Base-by-base conservation (phyloP, 2,888 invertebrate species). In the Drosophila leonis region DNA sequence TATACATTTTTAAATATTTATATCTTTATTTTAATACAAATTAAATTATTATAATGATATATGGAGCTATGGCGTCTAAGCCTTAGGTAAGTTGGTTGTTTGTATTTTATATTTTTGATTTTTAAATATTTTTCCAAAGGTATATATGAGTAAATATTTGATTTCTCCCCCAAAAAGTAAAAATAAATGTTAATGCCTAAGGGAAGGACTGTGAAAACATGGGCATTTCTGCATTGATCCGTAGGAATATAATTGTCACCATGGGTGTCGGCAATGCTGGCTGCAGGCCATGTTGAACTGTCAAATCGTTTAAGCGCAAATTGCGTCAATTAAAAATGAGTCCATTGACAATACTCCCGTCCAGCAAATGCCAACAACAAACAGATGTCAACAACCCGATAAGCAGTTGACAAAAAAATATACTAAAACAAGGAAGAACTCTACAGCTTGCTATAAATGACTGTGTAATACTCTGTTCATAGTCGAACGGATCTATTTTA, bases 231-330 rank as follows among this genome's bases (percentile, higher is more conserved):
- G 63, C 73, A 75, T 65, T 71, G 67, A 57, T 71, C 56, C 73
- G 75, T 76, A 49, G 31, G 65, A 66, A 70, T 82, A 88, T 90
- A 90, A 90, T 91, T 90, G 90, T 90, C 90, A 90, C 90, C 90
- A 83, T 83, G 90, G 90, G 91, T 90, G 90, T 88, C 75, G 72
- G 65, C 72, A 70, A 13, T 29, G 49, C 39, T 64, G 52, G 67
- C 74, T 73, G 41, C 57, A 63, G 73, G 81, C 72, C 46, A 79
- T 67, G 78, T 75, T 72, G 66, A 77, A 82, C 73, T 82, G 83
- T 59, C 81, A 82, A 87, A 86, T 73, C 83, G 85, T 80, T 83
- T 87, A 80, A 82, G 80, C 80, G 73, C 66, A 87, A 86, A 86
- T 87, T 84, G 87, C 72, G 74, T 59, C 87, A 87, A 86, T 86